A percentile compares a stretch with the other conserved stretches of the same genome.
Conservation (phyloP, 2,113 vertebrate genomes). For the Strix uralensis region DNA sequence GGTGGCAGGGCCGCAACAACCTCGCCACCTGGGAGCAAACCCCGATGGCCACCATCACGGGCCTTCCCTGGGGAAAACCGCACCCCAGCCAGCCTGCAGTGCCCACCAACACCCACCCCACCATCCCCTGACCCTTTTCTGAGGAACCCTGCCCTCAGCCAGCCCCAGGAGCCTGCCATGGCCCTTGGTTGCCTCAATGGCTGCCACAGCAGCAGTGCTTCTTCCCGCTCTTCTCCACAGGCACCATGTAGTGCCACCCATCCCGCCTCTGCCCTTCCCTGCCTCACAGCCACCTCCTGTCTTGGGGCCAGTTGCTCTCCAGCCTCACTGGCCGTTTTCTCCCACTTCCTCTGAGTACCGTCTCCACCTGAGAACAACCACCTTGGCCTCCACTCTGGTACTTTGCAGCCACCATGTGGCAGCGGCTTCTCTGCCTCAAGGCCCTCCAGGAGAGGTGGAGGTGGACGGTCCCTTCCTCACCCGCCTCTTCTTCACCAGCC, state of each 20-base stretch:
- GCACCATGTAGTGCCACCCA: rapidly evolving
- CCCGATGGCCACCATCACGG: rapidly evolving
- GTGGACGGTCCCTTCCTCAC: background rate
- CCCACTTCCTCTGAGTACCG: background rate
- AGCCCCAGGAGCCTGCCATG: rapidly evolving
- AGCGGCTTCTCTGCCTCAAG: rapidly evolving
- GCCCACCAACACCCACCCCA: background rate
- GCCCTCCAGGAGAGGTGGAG: rapidly evolving
- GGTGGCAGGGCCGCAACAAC: background rate
- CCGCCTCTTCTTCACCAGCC: background rate
- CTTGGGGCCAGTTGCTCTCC: background rate
- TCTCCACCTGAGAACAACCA: background rate
- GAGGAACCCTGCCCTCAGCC: background rate
- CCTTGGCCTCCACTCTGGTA: rapidly evolving
- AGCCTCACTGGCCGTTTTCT: rapidly evolving
- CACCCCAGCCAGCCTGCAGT: rapidly evolving
- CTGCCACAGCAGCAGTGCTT: background rate
- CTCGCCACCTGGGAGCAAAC: background rate
- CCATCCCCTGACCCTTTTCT: rapidly evolving
- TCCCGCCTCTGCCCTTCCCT: background rate
- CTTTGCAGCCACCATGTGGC: background rate
- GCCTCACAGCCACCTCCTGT: background rate
- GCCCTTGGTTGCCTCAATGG: rapidly evolving
- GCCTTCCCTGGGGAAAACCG: rapidly evolving
- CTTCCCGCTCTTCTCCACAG: background rate